Evolutionary conservation across 2,888 invertebrate species (phyloP), one percentile per base, ranked within the genome.

Genomic region (Branchinecta sandiegonensis): DNA sequence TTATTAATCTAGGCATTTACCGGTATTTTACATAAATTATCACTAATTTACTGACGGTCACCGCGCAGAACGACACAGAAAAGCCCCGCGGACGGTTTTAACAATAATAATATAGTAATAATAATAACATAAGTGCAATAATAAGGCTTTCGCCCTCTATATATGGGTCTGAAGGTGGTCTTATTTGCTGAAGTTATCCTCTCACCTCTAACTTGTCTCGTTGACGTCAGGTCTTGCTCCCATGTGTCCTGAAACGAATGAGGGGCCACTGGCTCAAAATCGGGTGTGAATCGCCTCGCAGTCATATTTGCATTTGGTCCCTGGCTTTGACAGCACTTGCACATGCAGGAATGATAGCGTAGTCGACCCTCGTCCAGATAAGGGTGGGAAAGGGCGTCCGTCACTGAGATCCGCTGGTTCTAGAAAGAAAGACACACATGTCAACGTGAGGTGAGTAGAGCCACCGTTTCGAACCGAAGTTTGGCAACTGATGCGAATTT

Each of bases 301-400:
- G 88, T 87, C 79, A 89, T 92, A 17, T 56, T 56, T 14, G 56
- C 14, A 56, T 56, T 56, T 17, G 56, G n/a, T 17, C 56, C 56
- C 17, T 56, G 56, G 56, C 56, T 56, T 13, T 69, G 67, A 81
- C 99, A 99, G 77, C 99, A 99, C 78, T 90, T 90, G 83, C 99
- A 99, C 99, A 99, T 99, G 80, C 99, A 99, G 72, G 96, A 97
- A 82, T 99, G 99, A 83, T 96, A 99, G 76, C 99, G 86, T 76
- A 99, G 84, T 73, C 99, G 86, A 47, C 97, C 99, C 79, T 99
- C 99, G 77, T 96, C 96, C 73, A 99, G 82, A 81, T 97, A 99
- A 9, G 95, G 94, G 82, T 97, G 97, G 69, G 92, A 89, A 73
- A 99, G 83, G 48, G 97, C 97, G 78, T 96, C 94, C 70, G 89